Percentiles rank a stretch among this genome's conserved stretches.
Evolutionary conservation across 2,888 invertebrate species (phyloP).

Genomic region (Idaea biselata): DNA sequence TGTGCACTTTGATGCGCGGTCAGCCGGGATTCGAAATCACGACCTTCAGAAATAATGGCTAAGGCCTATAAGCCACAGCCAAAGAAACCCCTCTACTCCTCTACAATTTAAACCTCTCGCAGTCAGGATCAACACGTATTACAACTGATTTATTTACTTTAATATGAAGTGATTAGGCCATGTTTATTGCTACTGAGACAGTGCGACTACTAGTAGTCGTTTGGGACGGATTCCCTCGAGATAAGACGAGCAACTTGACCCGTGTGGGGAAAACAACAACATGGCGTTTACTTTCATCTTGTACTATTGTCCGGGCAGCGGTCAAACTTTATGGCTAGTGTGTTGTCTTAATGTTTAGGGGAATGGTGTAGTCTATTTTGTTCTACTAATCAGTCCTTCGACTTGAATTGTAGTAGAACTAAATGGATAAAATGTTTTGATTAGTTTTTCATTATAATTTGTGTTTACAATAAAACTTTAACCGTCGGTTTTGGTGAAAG

Average conservation of each 20-base stretch:
- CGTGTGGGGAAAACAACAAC: neutral
- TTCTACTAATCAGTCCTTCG: no score
- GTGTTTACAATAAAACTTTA: no score
- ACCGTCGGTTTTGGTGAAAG: no score
- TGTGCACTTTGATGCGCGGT: no score
- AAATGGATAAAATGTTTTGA: no score
- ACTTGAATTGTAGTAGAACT: no score
- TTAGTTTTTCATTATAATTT: no score
- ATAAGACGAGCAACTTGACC: neutral
- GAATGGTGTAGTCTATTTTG: no score
- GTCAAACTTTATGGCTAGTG: no score
- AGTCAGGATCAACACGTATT: neutral
- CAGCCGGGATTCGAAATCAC: no score
- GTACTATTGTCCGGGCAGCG: neutral
- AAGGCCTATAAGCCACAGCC: neutral
- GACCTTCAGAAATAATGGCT: no score
- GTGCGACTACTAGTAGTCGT: neutral
- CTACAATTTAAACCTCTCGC: neutral
- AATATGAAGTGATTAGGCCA: neutral
- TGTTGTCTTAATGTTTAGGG: no score
- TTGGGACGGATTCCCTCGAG: neutral
- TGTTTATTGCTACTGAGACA: neutral
- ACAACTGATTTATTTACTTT: neutral
- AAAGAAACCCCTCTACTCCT: neutral
- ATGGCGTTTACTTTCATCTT: neutral